Base-by-base conservation (phyloP, 2,888 invertebrate genomes). In the Phymatocera aterrima region DNA sequence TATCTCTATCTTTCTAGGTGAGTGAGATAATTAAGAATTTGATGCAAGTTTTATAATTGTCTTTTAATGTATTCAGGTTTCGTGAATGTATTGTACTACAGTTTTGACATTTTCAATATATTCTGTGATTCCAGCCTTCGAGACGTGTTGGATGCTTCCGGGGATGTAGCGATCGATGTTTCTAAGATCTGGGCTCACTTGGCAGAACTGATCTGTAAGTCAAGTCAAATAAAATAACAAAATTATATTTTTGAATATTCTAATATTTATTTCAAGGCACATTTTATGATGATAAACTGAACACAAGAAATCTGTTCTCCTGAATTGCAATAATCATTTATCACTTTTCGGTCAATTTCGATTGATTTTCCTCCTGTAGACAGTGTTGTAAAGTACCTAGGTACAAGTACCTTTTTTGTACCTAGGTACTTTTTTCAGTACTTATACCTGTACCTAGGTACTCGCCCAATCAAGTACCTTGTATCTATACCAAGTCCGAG, bases 131-230 rank as follows among this genome's bases (percentile, higher is more conserved):
- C 18, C 86, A 93, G 96, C 60, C 91, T 97, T 80, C 92, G 92
- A 81, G 93, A 94, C 86, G 92, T 95, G 80, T 91, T 96, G 79
- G 93, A 93, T 80, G 86, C 88, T 82, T 94, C 94, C n/a, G 94
- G 94, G 81, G 97, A 97, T 85, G 91, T 96, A 83, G 93, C 93
- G 82, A 94, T 97, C 84, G 97, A 98, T 93, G 94, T 97, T 88
- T 97, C 97, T 46, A 95, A 94, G 91, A 92, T 97, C 80, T 97
- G 96, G 94, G 93, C 93, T 80, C 96, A 96, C 90, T 91, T 97
- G 87, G 95, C 95, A 78, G 95, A 96, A 91, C 93, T 96, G 87
- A 91, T 96, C 82, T 91, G 92, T 87, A 88, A 88, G 89, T 88
- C 78, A 78, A 57, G 12, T 61, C 37, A 34, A 18, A 82, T 90